These are phyloP conservation scores for Odontamblyopus lacepedii DNA, from an alignment of 2,797 vertebrate species.

Conservation along the genomic window DNA sequence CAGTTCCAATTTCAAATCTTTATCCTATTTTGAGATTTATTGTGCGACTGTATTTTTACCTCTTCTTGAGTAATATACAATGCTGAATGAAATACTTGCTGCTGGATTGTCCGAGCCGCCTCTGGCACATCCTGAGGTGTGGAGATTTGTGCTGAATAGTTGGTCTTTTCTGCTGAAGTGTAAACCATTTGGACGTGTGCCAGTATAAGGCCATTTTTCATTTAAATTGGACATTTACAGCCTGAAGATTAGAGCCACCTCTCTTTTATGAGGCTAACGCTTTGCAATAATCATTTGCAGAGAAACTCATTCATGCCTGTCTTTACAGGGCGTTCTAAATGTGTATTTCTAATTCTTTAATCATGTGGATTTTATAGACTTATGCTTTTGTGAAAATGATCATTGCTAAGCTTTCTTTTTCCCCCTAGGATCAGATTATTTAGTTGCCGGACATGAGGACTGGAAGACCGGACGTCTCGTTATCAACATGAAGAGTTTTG, in stretches of 20 bases:
- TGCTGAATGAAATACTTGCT: constrained; percentile 1
- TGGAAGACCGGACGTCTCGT: constrained; percentile 78
- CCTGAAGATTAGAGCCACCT: constrained; percentile 34
- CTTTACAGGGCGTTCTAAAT: constrained; percentile 11
- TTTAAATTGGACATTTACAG: constrained; percentile 48
- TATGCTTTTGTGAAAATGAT: constrained; percentile 6
- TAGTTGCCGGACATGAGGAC: constrained; percentile 88
- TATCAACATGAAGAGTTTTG: constrained; percentile 91
- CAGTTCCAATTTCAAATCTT: too few relatives aligned
- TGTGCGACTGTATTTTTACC: background rate
- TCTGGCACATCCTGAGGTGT: constrained; percentile 28
- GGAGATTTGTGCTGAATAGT: constrained; percentile 41
- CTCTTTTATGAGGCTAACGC: constrained; percentile 32
- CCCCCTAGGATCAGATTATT: constrained; percentile 83
- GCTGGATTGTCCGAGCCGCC: constrained; percentile 1
- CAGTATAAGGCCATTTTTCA: constrained; percentile 37
- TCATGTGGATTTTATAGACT: constrained; percentile 12
- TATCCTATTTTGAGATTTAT: background rate
- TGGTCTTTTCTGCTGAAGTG: constrained; percentile 27
- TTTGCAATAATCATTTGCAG: constrained; percentile 31
- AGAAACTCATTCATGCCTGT: constrained; percentile 19
- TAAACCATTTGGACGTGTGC: constrained; percentile 33
- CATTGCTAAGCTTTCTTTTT: constrained; percentile 8
- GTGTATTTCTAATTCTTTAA: constrained; percentile 25
- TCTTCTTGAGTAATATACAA: background rate